These are phyloP conservation scores for Pheosia gnoma DNA, from an alignment of 2,888 invertebrate species.

Conservation along the genomic window DNA sequence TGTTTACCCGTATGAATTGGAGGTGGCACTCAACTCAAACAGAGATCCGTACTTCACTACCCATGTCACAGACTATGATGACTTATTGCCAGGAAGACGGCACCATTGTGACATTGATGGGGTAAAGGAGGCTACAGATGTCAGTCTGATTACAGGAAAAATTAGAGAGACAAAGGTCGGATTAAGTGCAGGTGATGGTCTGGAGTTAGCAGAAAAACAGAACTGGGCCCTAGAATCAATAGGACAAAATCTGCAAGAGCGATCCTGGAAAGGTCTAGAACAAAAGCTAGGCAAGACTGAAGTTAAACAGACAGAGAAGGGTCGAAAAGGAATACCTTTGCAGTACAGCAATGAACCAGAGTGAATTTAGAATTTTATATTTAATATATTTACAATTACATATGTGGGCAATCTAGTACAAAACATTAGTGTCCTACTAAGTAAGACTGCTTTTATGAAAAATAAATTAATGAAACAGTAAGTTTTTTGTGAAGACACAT, in stretches of 20 bases:
- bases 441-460: conserved; percentile 41
- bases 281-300: conserved; percentile 90
- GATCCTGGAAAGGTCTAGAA: conserved; percentile 95
- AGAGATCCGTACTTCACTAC: conserved; percentile 82
- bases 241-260: conserved; percentile 86
- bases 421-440: conserved; percentile 29
- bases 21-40: conserved; percentile 88
- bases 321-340: conserved; percentile 90
- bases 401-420: conserved; percentile 29
- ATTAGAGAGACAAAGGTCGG: conserved; percentile 80
- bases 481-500: conserved; percentile 6
- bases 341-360: conserved; percentile 86
- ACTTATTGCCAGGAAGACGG: conserved; percentile 86
- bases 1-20: conserved; percentile 96
- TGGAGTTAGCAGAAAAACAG: conserved; percentile 72
- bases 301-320: conserved; percentile 87
- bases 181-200: conserved; percentile 60
- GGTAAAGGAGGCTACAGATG: conserved; percentile 80
- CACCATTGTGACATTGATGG: conserved; percentile 77
- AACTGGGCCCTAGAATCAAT: conserved; percentile 82
- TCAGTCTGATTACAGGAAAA: conserved; percentile 90
- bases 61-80: conserved; percentile 90
- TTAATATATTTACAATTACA: conserved; percentile 47
- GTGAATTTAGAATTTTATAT: conserved; percentile 46
- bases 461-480: conserved; percentile 26